Base-by-base conservation (phyloP, 1,140 invertebrate genomes). In the Diploscapter pachys region DNA sequence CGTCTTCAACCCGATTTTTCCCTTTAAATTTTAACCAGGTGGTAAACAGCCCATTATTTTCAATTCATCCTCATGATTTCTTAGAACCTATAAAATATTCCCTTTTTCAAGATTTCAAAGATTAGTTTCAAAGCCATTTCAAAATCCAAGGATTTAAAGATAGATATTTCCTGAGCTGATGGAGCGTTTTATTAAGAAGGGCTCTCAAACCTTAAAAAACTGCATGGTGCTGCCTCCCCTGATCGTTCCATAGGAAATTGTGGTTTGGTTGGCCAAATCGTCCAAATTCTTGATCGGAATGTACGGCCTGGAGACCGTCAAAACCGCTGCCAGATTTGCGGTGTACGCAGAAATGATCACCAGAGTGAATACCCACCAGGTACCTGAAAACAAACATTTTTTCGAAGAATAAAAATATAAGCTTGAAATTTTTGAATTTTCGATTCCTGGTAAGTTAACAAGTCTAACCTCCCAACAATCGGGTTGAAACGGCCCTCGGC, bases 351-450 rank as follows among this genome's bases (percentile, higher is more conserved):
- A 96, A 74, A 98, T 94, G 83, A 99, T 96, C 83, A 99, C 98
- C 13, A 99, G 89, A 0, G 95, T 98, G 88, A 98, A 99, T 87
- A 99, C 96, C 94, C 95, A 98, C 96, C 96, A 98, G 77, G 96
- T 96, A 4, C 93, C 71, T 64, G 3, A 65, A 72, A 63, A 51
- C 49, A 69, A 53, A 59, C 57, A 13, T 59, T 59, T 11, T 59
- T 63, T 0, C 31, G 4, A 62, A 71, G 54, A 3, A 52, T 3
- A 31, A 51, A n/a, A 11, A 68, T 4, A 50, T 31, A 31, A 31
- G 13, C 11, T 59, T 59, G 57, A 11, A 11, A 13, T 11, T 11
- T 62, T 11, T 59, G 11, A 11, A 59, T 59, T 11, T 59, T 11
- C 57, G 57, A 13, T 59, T 59, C 13, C 13, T 59, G 11, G 11